phyloP scores from a whole-genome alignment of 2,888 invertebrate species.

The Melieria omissa region DNA sequence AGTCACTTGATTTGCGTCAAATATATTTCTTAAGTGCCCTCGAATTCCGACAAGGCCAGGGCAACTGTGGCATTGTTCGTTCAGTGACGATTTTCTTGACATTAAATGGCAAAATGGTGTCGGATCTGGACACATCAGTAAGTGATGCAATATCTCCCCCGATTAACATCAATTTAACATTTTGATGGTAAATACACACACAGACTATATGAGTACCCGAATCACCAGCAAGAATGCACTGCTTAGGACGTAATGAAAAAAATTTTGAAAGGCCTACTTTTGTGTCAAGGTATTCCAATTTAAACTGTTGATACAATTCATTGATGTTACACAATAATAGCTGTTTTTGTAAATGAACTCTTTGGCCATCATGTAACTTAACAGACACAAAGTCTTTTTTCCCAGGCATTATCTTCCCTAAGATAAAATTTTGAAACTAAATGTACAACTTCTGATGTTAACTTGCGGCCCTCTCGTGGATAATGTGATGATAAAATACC shows the following conservation, averaged over 20 bases:
- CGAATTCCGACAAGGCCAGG: not conserved
- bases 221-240: constrained; percentile 16
- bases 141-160: not conserved
- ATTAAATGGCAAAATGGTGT: too few relatives aligned
- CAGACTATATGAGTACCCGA: constrained; percentile 16
- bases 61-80: not conserved
- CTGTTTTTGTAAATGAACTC: not conserved
- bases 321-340: constrained; percentile 13
- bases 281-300: not conserved
- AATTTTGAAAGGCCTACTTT: not conserved
- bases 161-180: not conserved
- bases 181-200: constrained; percentile 11
- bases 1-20: not conserved
- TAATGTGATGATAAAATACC: not conserved
- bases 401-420: not conserved
- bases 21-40: not conserved
- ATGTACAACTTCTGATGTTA: not conserved
- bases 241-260: constrained; percentile 3
- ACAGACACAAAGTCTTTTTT: not conserved
- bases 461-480: not conserved
- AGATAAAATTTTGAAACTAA: not conserved
- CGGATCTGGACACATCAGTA: not conserved
- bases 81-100: not conserved
- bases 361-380: not conserved
- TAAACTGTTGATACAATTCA: constrained; percentile 1